Conservation (phyloP, 2,888 invertebrate species). For the Cephus spinipes region DNA sequence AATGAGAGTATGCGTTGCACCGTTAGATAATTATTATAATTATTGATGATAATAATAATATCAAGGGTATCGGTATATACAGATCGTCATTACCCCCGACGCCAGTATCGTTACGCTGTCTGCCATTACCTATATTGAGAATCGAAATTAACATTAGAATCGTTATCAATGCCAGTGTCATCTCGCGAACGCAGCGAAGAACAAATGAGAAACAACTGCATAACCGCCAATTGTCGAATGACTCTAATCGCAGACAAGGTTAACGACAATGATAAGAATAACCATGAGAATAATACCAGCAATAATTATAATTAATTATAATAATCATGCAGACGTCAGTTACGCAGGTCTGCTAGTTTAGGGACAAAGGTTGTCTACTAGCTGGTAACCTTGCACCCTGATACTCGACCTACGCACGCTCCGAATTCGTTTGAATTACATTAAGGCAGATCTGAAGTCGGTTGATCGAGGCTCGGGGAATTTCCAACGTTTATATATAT, state of each 20-base stretch:
- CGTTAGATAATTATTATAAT: background rate
- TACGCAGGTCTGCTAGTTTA: background rate
- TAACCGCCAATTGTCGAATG: background rate
- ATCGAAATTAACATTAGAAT: background rate
- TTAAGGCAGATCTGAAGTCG: background rate
- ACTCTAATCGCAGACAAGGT: background rate
- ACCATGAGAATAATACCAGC: background rate
- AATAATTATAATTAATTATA: background rate
- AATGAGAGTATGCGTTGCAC: background rate
- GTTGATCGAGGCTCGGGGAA: background rate
- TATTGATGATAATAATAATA: background rate
- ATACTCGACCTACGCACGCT: background rate
- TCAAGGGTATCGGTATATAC: background rate
- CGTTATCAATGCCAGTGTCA: background rate
- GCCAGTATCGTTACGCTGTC: background rate
- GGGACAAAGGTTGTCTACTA: background rate
- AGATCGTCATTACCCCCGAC: background rate
- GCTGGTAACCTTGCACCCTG: background rate
- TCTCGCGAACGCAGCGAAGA: background rate
- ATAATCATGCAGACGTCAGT: background rate
- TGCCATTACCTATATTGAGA: background rate
- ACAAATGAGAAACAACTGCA: background rate
- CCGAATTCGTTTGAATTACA: background rate
- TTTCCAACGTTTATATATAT: background rate
- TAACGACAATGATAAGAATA: background rate